Percentiles rank a stretch among this genome's conserved stretches.
These are phyloP conservation scores for Grallaria varia DNA, from an alignment of 2,113 vertebrate species.

Conservation along the genomic window DNA sequence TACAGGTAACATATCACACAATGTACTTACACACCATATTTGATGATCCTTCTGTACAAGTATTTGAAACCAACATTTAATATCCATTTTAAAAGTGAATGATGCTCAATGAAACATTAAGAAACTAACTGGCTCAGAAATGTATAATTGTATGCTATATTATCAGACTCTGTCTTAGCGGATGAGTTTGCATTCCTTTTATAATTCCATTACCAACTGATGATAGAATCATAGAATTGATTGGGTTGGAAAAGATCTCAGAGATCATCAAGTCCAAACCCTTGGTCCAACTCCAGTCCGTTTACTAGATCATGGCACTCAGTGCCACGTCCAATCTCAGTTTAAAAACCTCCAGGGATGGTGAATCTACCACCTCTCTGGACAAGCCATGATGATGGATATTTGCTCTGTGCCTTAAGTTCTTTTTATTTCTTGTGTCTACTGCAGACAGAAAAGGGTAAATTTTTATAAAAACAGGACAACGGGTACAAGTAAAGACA, in stretches of 20 bases:
- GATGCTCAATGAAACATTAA: neutral
- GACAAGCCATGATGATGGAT: too few relatives aligned
- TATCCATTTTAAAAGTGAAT: neutral
- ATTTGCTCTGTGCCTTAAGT: neutral
- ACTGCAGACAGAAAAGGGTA: neutral
- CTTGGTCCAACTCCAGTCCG: too few relatives aligned
- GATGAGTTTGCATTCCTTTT: neutral
- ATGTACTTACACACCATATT: accelerated
- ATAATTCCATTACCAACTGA: neutral
- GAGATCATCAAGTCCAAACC: too few relatives aligned
- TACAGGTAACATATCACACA: neutral
- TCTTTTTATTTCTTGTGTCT: neutral
- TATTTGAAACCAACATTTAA: neutral
- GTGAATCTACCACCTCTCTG: too few relatives aligned
- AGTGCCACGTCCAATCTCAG: too few relatives aligned
- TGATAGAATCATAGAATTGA: too few relatives aligned
- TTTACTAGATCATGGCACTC: too few relatives aligned
- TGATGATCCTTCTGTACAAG: neutral
- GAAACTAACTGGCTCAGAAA: slow-evolving; percentile 4
- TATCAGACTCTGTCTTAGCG: neutral
- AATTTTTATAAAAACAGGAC: neutral
- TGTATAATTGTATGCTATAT: neutral
- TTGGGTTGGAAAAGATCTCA: too few relatives aligned
- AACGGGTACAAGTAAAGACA: neutral
- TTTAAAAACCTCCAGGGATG: too few relatives aligned